Conservation (phyloP, 1,140 invertebrate genomes). For the Ooceraea biroi region DNA sequence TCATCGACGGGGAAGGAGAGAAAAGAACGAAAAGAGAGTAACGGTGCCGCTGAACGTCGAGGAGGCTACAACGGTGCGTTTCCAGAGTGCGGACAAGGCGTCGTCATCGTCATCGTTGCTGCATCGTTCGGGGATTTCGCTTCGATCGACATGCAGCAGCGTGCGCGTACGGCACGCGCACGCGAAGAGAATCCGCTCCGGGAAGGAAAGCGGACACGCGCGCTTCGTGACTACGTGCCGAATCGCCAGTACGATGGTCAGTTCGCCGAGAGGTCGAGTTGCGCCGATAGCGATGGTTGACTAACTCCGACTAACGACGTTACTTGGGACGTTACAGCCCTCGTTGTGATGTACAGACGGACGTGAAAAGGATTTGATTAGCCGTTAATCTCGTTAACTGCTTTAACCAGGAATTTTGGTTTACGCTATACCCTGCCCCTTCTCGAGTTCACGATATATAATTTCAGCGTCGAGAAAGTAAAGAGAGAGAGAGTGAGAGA, state of each 20-base stretch:
- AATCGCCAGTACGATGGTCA: background rate
- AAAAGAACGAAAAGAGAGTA: background rate
- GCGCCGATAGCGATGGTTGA: slow-evolving; percentile 22
- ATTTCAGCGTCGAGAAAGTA: background rate
- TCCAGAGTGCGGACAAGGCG: slow-evolving; percentile 32
- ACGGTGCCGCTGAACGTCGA: background rate
- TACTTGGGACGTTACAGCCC: slow-evolving; percentile 9
- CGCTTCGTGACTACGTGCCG: background rate
- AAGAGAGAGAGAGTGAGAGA: background rate
- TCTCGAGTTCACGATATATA: background rate
- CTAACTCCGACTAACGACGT: slow-evolving; percentile 36
- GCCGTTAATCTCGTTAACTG: slow-evolving; percentile 8
- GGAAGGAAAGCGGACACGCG: background rate
- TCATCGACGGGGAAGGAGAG: background rate
- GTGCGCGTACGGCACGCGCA: slow-evolving; percentile 14
- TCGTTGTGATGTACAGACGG: slow-evolving; percentile 23
- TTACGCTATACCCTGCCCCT: background rate
- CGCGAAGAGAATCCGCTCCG: slow-evolving; percentile 9
- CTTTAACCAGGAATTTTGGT: slow-evolving; percentile 16
- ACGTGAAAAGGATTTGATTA: slow-evolving; percentile 48
- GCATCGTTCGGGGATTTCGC: slow-evolving; percentile 26
- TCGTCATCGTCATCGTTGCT: background rate
- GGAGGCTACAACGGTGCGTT: slow-evolving; percentile 1
- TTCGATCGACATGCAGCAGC: slow-evolving; percentile 14
- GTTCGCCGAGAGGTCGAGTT: slow-evolving; percentile 4